These are phyloP conservation scores for Plebejus anna DNA, from an alignment of 2,888 invertebrate species.

Conservation along the genomic window DNA sequence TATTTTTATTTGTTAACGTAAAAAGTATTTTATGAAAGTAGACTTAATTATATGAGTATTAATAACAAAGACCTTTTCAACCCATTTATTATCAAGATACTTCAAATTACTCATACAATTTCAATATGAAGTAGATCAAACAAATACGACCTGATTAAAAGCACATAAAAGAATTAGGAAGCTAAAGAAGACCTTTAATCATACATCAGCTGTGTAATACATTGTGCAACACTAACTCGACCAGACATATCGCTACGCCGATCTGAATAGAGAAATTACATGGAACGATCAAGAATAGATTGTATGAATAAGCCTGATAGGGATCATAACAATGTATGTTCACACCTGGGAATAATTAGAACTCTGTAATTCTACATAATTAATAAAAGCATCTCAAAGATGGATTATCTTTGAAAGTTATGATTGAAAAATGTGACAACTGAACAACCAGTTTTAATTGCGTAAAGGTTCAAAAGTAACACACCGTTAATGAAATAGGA, in stretches of 20 bases:
- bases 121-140: background rate
- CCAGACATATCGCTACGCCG: constrained; percentile 28
- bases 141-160: constrained; percentile 1
- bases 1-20: no score
- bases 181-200: constrained; percentile 13
- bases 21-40: background rate
- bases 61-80: no score
- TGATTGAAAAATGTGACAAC: background rate
- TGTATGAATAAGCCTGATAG: constrained; percentile 1
- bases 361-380: background rate
- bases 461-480: background rate
- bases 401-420: background rate
- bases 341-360: background rate
- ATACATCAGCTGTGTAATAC: constrained; percentile 24
- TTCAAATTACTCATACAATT: background rate
- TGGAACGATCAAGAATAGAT: constrained; percentile 27
- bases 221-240: constrained; percentile 30
- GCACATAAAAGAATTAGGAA: constrained; percentile 13
- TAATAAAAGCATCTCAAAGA: background rate
- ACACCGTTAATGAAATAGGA: background rate
- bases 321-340: constrained; percentile 12
- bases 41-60: no score
- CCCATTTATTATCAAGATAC: background rate
- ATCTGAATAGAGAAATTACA: constrained; percentile 29
- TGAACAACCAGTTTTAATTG: background rate